phyloP scores from a whole-genome alignment of 2,797 vertebrate species.

The Rhincodon typus region DNA sequence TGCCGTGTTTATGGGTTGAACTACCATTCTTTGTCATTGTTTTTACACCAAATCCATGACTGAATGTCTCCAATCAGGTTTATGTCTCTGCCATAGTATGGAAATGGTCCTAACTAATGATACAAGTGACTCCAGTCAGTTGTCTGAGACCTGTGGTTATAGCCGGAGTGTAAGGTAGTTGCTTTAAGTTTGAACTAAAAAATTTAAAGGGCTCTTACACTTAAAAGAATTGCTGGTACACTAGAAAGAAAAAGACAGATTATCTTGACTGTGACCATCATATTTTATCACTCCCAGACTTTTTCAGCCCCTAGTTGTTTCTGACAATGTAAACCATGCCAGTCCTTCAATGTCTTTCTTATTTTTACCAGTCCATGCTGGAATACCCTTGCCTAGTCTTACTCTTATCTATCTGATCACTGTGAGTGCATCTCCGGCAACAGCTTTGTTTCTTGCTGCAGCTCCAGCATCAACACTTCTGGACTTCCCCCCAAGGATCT shows the following conservation, averaged over 20 bases:
- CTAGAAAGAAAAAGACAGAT: neutral
- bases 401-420: neutral
- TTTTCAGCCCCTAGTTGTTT: neutral
- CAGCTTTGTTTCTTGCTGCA: neutral
- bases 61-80: neutral
- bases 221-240: neutral
- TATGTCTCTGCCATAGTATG: neutral
- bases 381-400: neutral
- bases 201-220: neutral
- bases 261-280: neutral
- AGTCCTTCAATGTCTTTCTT: neutral
- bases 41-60: neutral
- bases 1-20: neutral
- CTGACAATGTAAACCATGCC: neutral
- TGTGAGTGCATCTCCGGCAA: neutral
- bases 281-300: neutral
- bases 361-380: too few species aligned
- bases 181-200: neutral
- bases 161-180: neutral
- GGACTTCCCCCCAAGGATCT: neutral
- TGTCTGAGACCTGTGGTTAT: neutral
- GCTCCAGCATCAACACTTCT: neutral
- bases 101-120: neutral
- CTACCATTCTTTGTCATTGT: neutral
- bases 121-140: neutral